phyloP scores from a whole-genome alignment of 1,140 invertebrate genomes.

The Lutraria rhynchaena region DNA sequence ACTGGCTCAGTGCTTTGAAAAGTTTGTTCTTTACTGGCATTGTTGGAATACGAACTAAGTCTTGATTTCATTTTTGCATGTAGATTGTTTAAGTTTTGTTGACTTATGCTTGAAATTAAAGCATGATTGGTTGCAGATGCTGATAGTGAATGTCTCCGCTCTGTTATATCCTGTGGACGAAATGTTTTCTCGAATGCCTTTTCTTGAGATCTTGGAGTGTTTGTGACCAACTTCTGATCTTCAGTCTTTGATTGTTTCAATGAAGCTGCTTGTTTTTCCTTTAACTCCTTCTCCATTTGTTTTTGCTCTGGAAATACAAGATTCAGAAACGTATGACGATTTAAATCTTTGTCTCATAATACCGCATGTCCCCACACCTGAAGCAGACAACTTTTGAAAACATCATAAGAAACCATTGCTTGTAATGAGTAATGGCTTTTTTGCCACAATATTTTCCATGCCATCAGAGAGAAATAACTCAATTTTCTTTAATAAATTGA shows the following conservation, averaged over 20 bases:
- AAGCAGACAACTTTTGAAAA: no score
- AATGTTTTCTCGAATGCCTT: constrained; percentile 41
- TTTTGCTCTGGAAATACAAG: constrained; percentile 30
- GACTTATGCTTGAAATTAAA: constrained; percentile 26
- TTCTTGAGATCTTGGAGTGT: background rate
- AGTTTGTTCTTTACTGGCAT: background rate
- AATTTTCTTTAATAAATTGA: no score
- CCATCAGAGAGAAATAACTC: no score
- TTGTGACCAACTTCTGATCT: background rate
- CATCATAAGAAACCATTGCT: no score
- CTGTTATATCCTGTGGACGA: background rate
- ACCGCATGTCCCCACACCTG: no score
- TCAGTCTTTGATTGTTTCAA: background rate
- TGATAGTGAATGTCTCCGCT: constrained; percentile 22
- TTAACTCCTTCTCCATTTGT: background rate
- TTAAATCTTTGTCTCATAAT: background rate
- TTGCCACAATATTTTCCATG: no score
- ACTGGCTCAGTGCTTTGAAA: constrained; percentile 24
- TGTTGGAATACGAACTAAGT: constrained; percentile 12
- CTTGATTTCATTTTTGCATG: constrained; percentile 40
- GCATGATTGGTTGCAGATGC: constrained; percentile 32
- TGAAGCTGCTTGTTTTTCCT: background rate
- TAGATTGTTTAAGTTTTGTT: constrained; percentile 48
- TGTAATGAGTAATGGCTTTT: no score
- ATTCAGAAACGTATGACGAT: background rate